Evolutionary conservation across 2,797 vertebrate genomes (phyloP), one percentile per base, ranked within the genome.

Genomic region (Cossypha heuglini): DNA sequence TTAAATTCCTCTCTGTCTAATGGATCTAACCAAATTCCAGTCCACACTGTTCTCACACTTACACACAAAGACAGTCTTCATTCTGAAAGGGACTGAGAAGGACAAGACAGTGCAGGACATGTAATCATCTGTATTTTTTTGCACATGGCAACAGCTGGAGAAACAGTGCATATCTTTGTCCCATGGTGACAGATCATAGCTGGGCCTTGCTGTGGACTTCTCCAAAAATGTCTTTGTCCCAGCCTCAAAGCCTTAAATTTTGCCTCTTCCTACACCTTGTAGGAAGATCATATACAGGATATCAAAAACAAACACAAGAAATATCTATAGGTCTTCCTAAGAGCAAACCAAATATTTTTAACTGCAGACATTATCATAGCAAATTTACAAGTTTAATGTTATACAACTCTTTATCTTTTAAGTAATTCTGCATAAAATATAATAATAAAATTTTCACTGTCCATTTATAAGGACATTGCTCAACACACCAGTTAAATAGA

Each of bases 101-200:
- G 10, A 55, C 43, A 31, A 48, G 52, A 40, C 3, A 40, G 19
- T 8, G 45, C 2, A 7, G 46, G 21, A 59, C 3, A 16, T 59
- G 37, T 5, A 61, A 82, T 20, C 0, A 1, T 37, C 21, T 1
- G 0, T 9, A 8, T 2, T n/a, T 68, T 74, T 61, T 43, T 49
- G 10, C 19, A 21, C 13, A 24, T 4, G 17, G 17, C 46, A 81
- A 42, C 31, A 89, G 7, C 1, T 21, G 38, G 38, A 40, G 19
- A 31, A 20, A 9, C 0, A 1, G 12, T 16, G 24, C 28, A 5
- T 8, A 18, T 26, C 71, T 58, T 2, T 6, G 16, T 16, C 45
- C 67, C 38, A 33, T 6, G 16, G 29, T 42, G 52, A 46, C 21
- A 46, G n/a, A 3, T 40, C 15, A 2, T 1, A 84, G 48, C 49